Conservation (phyloP, 2,888 invertebrate species). For the Melieria crassipennis region DNA sequence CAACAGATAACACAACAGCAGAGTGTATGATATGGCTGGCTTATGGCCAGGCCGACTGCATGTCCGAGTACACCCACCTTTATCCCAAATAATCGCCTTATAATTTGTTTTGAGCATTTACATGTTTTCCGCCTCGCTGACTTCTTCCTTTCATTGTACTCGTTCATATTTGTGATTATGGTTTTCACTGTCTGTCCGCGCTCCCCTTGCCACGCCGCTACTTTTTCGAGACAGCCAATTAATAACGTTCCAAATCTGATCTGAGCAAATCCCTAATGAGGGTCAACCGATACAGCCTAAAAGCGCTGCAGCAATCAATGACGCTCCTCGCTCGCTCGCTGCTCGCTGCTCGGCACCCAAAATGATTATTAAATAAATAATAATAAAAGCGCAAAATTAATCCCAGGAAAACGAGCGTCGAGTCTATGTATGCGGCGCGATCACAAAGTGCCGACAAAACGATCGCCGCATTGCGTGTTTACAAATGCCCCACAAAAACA, state of each 20-base stretch:
- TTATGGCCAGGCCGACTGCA: neutral
- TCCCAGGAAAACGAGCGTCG: slow-evolving; percentile 21
- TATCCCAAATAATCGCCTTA: slow-evolving; percentile 1
- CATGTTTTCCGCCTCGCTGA: neutral
- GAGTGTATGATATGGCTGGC: neutral
- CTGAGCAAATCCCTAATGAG: slow-evolving; percentile 52
- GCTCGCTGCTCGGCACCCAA: neutral
- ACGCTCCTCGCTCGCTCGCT: too few species aligned
- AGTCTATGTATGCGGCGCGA: neutral
- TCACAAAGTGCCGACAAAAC: slow-evolving; percentile 48
- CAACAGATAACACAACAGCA: neutral
- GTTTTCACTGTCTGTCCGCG: neutral
- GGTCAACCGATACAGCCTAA: slow-evolving; percentile 42
- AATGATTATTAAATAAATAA: slow-evolving; percentile 16
- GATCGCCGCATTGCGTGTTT: slow-evolving; percentile 57
- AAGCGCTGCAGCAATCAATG: neutral
- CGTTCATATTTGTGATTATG: neutral
- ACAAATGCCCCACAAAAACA: slow-evolving; percentile 48
- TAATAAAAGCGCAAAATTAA: slow-evolving; percentile 30
- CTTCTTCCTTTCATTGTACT: neutral
- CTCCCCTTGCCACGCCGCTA: too few species aligned
- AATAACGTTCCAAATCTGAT: slow-evolving; percentile 41
- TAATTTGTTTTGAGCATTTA: neutral
- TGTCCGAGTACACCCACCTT: neutral
- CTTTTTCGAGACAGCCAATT: slow-evolving; percentile 37